phyloP scores from a whole-genome alignment of 2,888 invertebrate genomes.

The Bruchidius siliquastri region DNA sequence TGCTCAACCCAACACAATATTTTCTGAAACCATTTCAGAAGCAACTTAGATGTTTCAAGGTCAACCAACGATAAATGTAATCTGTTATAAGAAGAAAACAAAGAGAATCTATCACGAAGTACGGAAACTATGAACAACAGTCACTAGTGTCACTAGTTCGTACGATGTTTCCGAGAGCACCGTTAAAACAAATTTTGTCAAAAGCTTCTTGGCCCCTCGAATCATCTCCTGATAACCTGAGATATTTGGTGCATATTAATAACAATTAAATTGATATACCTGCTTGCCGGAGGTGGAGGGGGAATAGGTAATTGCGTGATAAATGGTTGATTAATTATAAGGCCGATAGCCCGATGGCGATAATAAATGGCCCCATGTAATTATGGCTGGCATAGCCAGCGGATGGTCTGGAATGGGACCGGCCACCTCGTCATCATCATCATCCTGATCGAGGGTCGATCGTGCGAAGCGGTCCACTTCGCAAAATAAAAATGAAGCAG shows the following conservation, averaged over 20 bases:
- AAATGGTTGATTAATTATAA: constrained; percentile 39
- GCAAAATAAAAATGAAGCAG: neutral
- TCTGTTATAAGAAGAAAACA: too few species aligned
- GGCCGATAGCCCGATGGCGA: constrained; percentile 28
- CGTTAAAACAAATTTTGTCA: too few species aligned
- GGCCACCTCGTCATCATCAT: neutral
- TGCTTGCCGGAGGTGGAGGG: neutral
- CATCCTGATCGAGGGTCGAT: neutral
- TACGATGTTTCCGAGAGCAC: too few species aligned
- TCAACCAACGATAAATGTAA: too few species aligned
- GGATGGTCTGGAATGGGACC: neutral
- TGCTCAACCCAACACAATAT: too few species aligned
- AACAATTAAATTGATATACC: neutral
- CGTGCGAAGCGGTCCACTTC: neutral
- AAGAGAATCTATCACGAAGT: too few species aligned
- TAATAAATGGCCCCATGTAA: constrained; percentile 31
- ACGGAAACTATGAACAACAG: too few species aligned
- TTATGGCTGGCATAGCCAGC: neutral
- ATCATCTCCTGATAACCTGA: neutral
- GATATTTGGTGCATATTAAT: neutral
- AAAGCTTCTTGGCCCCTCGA: neutral
- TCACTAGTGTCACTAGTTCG: too few species aligned
- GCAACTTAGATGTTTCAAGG: too few species aligned
- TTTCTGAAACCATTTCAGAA: too few species aligned
- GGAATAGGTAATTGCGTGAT: constrained; percentile 24